phyloP scores from a whole-genome alignment of 37 sponge, comb jelly and placozoan genomes.

The Amphimedon queenslandica region DNA sequence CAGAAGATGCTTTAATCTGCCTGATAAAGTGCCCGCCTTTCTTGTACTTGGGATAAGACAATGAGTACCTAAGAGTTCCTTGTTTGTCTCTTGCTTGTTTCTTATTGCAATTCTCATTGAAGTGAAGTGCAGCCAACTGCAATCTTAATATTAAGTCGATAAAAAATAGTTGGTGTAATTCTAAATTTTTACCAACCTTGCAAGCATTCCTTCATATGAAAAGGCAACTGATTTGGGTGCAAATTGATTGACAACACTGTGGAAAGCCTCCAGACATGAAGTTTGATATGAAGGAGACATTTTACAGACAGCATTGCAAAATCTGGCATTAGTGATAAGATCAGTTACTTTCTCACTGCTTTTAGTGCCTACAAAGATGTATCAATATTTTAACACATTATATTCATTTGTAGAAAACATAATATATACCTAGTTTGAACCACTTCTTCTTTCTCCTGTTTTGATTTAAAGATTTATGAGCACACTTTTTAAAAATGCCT shows the following conservation, averaged over 20 bases:
- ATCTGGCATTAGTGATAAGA: conserved; percentile 3
- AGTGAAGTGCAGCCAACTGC: conserved; percentile 6
- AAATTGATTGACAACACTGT: conserved; percentile 59
- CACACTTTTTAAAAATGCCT: conserved; percentile 25
- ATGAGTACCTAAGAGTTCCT: conserved; percentile 4
- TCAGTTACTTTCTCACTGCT: conserved; percentile 30
- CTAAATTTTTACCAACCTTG: conserved; percentile 7
- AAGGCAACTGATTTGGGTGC: conserved; percentile 56
- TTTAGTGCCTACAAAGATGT: conserved; percentile 15
- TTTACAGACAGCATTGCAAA: conserved; percentile 27
- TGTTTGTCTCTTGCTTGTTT: conserved; percentile 5
- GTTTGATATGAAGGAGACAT: conserved; percentile 51
- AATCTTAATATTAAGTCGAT: not conserved
- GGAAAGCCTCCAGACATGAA: conserved; percentile 45
- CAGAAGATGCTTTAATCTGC: not conserved
- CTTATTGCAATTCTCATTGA: conserved; percentile 4
- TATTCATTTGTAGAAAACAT: not conserved
- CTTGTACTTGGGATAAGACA: conserved; percentile 10
- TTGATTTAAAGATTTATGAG: conserved; percentile 3
- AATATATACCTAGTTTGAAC: conserved; percentile 37
- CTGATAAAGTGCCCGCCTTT: conserved; percentile 7
- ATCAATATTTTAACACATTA: not conserved
- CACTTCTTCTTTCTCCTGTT: conserved; percentile 35
- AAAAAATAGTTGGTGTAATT: not conserved
- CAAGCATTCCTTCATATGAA: conserved; percentile 43